Conservation (phyloP, 2,113 vertebrate species). For the Bufo bufo region DNA sequence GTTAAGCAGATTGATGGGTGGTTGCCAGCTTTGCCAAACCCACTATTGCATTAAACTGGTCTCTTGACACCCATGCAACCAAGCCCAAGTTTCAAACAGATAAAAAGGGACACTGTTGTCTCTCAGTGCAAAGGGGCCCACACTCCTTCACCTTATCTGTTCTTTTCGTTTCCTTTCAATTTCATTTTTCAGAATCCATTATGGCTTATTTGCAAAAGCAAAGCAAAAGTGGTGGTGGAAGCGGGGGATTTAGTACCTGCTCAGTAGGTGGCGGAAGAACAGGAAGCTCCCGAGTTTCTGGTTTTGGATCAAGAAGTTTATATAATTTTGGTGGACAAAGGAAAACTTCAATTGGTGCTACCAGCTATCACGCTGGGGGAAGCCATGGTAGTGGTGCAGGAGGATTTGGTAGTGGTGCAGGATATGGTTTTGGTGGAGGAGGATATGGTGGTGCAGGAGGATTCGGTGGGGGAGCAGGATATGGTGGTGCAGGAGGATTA, state of each 20-base stretch:
- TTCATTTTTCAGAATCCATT: constrained; percentile 3
- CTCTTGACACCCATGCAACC: constrained; percentile 50
- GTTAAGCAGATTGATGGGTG: constrained; percentile 48
- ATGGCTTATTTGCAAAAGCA: constrained; percentile 16
- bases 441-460: constrained; percentile 59
- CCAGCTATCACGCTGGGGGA: constrained; percentile 46
- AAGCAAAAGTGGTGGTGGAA: constrained; percentile 8
- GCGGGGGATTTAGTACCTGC: constrained; percentile 41
- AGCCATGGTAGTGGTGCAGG: constrained; percentile 54
- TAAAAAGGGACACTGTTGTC: constrained; percentile 41
- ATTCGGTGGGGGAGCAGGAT: constrained; percentile 40
- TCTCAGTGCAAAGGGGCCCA: constrained; percentile 43
- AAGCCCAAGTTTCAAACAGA: constrained; percentile 51
- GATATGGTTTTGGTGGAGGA: constrained; percentile 49
- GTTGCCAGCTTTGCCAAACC: constrained; percentile 55
- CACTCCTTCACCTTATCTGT: constrained; percentile 51
- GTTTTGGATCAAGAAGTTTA: constrained; percentile 71
- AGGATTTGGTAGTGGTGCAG: constrained; percentile 53
- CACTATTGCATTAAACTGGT: constrained; percentile 54
- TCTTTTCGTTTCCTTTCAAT: constrained; percentile 33
- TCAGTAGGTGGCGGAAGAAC: constrained; percentile 65
- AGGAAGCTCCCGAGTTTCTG: constrained; percentile 29
- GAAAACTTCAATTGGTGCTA: constrained; percentile 66
- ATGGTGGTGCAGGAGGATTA: background rate
- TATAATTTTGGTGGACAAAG: constrained; percentile 69